These are phyloP conservation scores for Cariama cristata DNA, from an alignment of 2,113 vertebrate genomes.

Conservation along the genomic window DNA sequence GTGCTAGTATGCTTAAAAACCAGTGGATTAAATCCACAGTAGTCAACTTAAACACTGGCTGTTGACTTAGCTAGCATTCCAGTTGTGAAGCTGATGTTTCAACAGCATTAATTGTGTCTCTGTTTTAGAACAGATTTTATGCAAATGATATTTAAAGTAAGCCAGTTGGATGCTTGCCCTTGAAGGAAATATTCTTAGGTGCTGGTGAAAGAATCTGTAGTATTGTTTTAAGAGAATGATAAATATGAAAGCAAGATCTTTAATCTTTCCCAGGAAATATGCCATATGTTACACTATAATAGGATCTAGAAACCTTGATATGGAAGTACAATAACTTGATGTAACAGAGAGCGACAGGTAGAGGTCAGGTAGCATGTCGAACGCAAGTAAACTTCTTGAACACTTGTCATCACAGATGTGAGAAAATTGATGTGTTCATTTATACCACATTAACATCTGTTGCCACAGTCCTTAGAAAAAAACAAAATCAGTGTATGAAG, in stretches of 20 bases:
- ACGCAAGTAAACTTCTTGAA: conserved; percentile 42
- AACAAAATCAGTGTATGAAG: not conserved
- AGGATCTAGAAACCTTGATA: not conserved
- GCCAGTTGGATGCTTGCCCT: not conserved
- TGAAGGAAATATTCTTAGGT: not conserved
- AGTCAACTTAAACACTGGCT: not conserved
- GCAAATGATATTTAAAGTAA: not conserved
- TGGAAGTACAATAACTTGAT: conserved; percentile 7
- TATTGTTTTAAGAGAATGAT: not conserved
- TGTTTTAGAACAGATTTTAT: not conserved
- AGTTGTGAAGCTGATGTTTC: not conserved
- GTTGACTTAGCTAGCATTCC: not conserved
- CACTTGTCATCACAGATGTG: conserved; percentile 61
- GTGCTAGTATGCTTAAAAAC: not conserved
- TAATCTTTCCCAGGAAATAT: not conserved
- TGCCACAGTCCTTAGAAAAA: conserved; percentile 46
- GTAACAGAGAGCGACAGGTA: conserved; percentile 50
- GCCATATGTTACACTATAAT: not conserved
- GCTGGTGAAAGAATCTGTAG: not conserved
- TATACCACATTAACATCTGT: conserved; percentile 70
- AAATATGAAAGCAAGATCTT: not conserved
- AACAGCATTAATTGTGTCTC: not conserved
- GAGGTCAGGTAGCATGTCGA: conserved; percentile 41
- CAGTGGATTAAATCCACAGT: not conserved
- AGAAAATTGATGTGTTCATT: conserved; percentile 69